A percentile compares a stretch with the other conserved stretches of the same genome.
Conservation (phyloP, 1,140 invertebrate species). For the Idris sp. region DNA sequence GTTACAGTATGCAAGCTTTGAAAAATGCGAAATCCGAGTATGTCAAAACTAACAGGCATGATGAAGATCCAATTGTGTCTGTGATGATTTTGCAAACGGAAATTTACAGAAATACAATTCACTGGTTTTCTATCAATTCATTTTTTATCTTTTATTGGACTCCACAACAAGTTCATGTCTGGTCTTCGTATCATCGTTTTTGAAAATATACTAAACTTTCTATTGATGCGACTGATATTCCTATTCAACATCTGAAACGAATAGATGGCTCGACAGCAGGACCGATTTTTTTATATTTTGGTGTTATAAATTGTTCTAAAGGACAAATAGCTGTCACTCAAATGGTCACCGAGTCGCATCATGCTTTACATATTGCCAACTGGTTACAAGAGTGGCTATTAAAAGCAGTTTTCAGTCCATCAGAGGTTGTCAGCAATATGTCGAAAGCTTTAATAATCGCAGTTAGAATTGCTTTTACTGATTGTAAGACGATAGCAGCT, state of each 20-base stretch:
- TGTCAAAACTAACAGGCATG: not conserved
- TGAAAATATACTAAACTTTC: constrained; percentile 5
- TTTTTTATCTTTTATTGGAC: constrained; percentile 4
- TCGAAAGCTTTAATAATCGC: constrained; percentile 19
- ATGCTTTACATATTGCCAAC: constrained; percentile 13
- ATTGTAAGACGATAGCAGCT: not conserved
- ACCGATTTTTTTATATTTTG: constrained; percentile 15
- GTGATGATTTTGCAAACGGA: not conserved
- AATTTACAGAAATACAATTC: not conserved
- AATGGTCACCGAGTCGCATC: constrained; percentile 19
- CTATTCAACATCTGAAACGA: not conserved
- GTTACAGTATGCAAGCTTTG: constrained; percentile 1
- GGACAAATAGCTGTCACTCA: constrained; percentile 13
- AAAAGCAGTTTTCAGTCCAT: constrained; percentile 1
- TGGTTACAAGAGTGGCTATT: constrained; percentile 17
- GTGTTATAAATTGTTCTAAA: constrained; percentile 9
- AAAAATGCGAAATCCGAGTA: not conserved
- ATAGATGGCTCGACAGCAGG: not conserved
- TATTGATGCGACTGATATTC: constrained; percentile 20
- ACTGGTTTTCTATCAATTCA: not conserved
- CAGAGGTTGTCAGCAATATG: constrained; percentile 7
- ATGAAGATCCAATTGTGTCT: not conserved
- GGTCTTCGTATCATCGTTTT: not conserved
- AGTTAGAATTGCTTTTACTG: constrained; percentile 1
- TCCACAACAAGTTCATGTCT: constrained; percentile 1